phyloP scores from a whole-genome alignment of 2,797 vertebrate species.

The Iguana delicatissima region DNA sequence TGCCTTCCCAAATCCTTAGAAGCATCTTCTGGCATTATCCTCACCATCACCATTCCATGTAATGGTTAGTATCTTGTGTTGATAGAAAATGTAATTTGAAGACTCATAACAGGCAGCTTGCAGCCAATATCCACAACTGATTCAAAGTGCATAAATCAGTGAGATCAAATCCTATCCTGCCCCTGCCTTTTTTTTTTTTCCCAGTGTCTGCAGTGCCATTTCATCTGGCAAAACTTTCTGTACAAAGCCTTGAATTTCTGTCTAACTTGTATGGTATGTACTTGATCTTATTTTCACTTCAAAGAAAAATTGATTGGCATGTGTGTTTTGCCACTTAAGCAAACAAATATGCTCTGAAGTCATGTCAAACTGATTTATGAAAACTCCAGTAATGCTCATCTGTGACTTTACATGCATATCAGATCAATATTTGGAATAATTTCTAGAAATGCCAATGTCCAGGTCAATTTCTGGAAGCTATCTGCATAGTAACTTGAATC shows the following conservation, averaged over 20 bases:
- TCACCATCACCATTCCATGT: neutral
- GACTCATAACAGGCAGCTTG: neutral
- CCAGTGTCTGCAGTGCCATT: neutral
- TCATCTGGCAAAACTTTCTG: neutral
- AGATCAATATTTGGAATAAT: slow-evolving; percentile 15
- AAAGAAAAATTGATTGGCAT: neutral
- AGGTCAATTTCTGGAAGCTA: slow-evolving; percentile 37
- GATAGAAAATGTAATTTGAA: neutral
- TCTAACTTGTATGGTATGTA: neutral
- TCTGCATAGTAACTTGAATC: slow-evolving; percentile 6
- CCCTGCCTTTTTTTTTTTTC: neutral
- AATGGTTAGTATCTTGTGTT: neutral
- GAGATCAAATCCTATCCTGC: neutral
- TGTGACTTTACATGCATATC: slow-evolving; percentile 4
- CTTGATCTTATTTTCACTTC: neutral
- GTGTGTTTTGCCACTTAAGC: neutral
- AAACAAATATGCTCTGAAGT: neutral
- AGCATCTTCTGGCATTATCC: neutral
- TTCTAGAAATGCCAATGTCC: slow-evolving; percentile 29
- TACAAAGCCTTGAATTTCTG: neutral
- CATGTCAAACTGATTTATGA: slow-evolving; percentile 17
- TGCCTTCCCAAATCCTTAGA: no score
- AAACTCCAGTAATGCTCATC: neutral
- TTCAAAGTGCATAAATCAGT: neutral
- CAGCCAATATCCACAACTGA: neutral